Base-by-base conservation (phyloP, 2,113 vertebrate genomes). In the Corythornis vintsioides region DNA sequence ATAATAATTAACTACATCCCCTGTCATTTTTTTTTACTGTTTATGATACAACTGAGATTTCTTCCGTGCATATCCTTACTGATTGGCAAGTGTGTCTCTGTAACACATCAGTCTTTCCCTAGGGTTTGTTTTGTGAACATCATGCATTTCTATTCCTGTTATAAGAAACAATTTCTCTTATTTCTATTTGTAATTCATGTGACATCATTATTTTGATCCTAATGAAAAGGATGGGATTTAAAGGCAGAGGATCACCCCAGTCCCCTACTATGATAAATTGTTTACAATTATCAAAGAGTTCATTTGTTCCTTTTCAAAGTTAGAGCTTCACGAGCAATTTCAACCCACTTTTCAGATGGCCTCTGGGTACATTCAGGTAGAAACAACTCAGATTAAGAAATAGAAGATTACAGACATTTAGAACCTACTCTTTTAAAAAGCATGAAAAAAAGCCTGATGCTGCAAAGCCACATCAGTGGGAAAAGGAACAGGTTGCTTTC, bases 1-100 rank as follows among this genome's bases (percentile, higher is more conserved):
- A 43, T 53, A 92, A 69, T 59, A 89, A 96, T 92, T 89, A 94
- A 89, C 42, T 67, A 94, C 60, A 87, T 93, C 35, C 67, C 50
- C 22, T 89, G 43, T 33, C 26, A 84, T 93, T 93, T 95, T 61
- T 95, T 61, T 89, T 83, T 89, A 66, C 40, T 87, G 25, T 86
- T 95, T 93, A 52, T 82, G 47, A 70, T 28, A 85, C 50, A 86
- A 67, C 24, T 65, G 55, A 94, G 88, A 88, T 76, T 76, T 92
- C 75, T 89, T 61, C 43, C 1, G 2, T n/a, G 40, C n/a, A 31
- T 20, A 48, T 25, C 24, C 26, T 66, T 78, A 65, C 12, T 63
- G 85, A 76, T 22, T 61, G 53, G 28, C 60, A 87, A 74, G 14
- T 55, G 43, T 74, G 33, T 48, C 57, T 48, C 45, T 75, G 25